Base-by-base conservation (phyloP, 2,888 invertebrate genomes). In the Drosophila paranaensis region DNA sequence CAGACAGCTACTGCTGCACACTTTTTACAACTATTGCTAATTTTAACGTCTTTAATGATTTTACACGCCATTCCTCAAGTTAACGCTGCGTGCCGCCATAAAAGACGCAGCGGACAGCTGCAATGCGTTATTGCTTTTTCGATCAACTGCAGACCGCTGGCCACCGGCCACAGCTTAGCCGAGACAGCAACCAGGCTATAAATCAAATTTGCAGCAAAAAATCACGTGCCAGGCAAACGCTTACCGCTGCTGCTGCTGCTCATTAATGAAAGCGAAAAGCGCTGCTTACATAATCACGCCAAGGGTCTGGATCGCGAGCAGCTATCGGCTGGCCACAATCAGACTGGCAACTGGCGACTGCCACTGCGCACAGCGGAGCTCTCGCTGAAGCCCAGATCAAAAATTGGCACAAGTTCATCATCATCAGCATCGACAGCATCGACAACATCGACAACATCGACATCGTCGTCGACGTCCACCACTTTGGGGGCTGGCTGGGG, bases 371-470 rank as follows among this genome's bases (percentile, higher is more conserved):
- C 64, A 75, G 70, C 68, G 6, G 30, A 27, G 58, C 69, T 27
- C 37, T 37, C 66, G 50, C 60, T 33, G 74, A 71, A 75, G 74
- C 66, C 46, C 63, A 75, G 79, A 46, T 56, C 65, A 74, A 70
- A 82, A 82, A 74, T 73, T 86, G 90, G 89, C 90, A 88, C 89
- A 90, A 86, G 90, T 90, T 84, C 90, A 82, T 90, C 90, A 88
- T 68, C 71, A 60, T 64, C 61, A 45, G 13, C n/a, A 51, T 30
- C 39, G 16, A 42, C 35, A 37, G 30, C 2, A 27, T 33, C 30
- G 54, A 2, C 37, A 33, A n/a, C n/a, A 51, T 30, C 39, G 16
- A 42, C 35, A 37, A 25, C 2, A 27, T 33, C 30, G 54, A 2
- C 37, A 33, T n/a, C n/a, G n/a, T n/a, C n/a, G n/a, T n/a, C n/a